Conservation (phyloP, 2,888 invertebrate genomes). For the Pristionchus exspectatus region DNA sequence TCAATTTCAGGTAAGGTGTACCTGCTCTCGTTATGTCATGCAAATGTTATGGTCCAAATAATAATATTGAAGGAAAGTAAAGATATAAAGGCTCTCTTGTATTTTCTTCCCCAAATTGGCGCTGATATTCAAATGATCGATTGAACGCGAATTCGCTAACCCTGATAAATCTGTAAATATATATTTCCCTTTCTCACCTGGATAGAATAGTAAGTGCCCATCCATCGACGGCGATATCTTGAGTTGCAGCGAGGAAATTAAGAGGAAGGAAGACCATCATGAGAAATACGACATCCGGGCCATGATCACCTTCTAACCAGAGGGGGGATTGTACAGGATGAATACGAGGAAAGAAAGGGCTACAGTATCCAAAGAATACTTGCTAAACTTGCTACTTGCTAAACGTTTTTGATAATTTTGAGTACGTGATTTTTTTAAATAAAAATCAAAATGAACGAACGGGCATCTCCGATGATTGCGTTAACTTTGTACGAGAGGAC, state of each 20-base stretch:
- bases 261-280: conserved; percentile 91
- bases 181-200: conserved; percentile 86
- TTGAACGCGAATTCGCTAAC: no score
- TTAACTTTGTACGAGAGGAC: conserved; percentile 85
- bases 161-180: no score
- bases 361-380: not conserved
- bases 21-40: no score
- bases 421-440: not conserved
- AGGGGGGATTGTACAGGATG: not conserved
- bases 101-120: no score
- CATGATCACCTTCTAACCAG: conserved; percentile 51
- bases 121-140: no score
- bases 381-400: no score
- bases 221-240: conserved; percentile 99
- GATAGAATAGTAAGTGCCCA: conserved; percentile 99
- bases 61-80: no score
- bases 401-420: not conserved
- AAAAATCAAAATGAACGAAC: not conserved
- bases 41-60: no score
- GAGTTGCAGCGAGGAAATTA: conserved; percentile 97
- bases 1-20: no score
- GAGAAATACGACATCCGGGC: conserved; percentile 86
- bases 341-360: not conserved
- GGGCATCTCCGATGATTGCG: conserved; percentile 75
- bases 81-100: no score